phyloP scores from a whole-genome alignment of 2,113 vertebrate species.

The Zosterops lateralis region DNA sequence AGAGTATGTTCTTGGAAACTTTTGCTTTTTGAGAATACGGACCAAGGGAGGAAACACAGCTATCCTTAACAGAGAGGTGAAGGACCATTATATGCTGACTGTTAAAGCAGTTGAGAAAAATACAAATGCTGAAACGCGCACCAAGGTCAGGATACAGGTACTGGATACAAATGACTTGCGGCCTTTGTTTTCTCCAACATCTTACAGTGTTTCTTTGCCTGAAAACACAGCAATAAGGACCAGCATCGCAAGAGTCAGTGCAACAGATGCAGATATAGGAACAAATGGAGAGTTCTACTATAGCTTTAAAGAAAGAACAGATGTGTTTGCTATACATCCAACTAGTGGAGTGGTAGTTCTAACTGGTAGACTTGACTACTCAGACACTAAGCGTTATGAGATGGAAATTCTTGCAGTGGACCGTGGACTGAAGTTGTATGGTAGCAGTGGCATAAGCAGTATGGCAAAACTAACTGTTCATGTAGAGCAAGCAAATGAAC shows the following conservation, averaged over 20 bases:
- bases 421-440: slow-evolving; percentile 93
- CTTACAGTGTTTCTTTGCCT: slow-evolving; percentile 90
- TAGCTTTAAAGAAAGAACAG: slow-evolving; percentile 93
- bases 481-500: slow-evolving; percentile 89
- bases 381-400: slow-evolving; percentile 84
- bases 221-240: slow-evolving; percentile 91
- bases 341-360: slow-evolving; percentile 90
- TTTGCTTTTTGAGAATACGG: slow-evolving; percentile 96
- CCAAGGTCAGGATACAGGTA: slow-evolving; percentile 87
- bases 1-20: slow-evolving; percentile 91
- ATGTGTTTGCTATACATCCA: slow-evolving; percentile 95
- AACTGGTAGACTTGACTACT: slow-evolving; percentile 88
- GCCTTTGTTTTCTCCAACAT: slow-evolving; percentile 94
- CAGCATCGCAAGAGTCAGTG: slow-evolving; percentile 90
- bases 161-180: slow-evolving; percentile 96
- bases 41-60: slow-evolving; percentile 98
- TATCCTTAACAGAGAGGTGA: slow-evolving; percentile 96
- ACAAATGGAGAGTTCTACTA: slow-evolving; percentile 99
- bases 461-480: slow-evolving; percentile 90
- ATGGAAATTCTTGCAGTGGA: slow-evolving; percentile 95
- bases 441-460: slow-evolving; percentile 95
- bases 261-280: slow-evolving; percentile 96
- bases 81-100: slow-evolving; percentile 88
- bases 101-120: slow-evolving; percentile 90
- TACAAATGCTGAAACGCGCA: slow-evolving; percentile 83